These are phyloP conservation scores for Gymnothorax reevesii DNA, from an alignment of 2,797 vertebrate genomes.

Conservation along the genomic window DNA sequence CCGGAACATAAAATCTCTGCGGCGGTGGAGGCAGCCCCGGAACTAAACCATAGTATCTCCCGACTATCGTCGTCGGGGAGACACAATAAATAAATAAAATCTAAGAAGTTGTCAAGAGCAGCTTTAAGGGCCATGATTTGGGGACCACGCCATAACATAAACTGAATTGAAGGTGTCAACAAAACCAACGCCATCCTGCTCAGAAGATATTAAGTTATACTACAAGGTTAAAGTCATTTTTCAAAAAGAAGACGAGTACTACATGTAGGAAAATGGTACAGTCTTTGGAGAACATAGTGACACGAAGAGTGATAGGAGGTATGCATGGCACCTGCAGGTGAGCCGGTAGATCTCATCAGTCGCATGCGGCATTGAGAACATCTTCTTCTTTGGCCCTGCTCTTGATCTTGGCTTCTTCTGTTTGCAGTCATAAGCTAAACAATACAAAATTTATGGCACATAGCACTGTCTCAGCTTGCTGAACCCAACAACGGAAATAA, in stretches of 20 bases:
- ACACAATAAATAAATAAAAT: no score
- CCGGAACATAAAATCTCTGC: no score
- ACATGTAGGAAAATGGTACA: neutral
- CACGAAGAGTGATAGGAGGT: neutral
- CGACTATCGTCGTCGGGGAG: no score
- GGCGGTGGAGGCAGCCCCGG: no score
- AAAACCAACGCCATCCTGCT: neutral
- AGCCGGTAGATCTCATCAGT: conserved; percentile 94
- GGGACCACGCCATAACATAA: no score
- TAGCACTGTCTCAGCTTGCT: neutral
- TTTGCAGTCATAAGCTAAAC: conserved; percentile 85
- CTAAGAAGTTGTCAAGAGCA: no score
- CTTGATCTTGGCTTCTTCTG: conserved; percentile 87
- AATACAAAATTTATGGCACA: conserved; percentile 37
- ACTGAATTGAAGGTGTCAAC: neutral
- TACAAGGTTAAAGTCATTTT: neutral
- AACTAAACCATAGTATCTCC: no score
- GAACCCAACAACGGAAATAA: conserved; percentile 10
- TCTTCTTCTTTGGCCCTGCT: conserved; percentile 88
- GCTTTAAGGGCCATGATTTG: no score
- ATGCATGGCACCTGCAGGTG: conserved; percentile 84
- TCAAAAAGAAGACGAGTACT: no score
- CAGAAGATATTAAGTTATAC: no score
- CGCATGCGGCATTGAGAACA: conserved; percentile 79
- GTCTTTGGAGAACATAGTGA: neutral